Percentiles rank a stretch among this genome's conserved stretches.
Evolutionary conservation across 2,888 invertebrate genomes (phyloP).

Genomic region (Escarpia spicata): DNA sequence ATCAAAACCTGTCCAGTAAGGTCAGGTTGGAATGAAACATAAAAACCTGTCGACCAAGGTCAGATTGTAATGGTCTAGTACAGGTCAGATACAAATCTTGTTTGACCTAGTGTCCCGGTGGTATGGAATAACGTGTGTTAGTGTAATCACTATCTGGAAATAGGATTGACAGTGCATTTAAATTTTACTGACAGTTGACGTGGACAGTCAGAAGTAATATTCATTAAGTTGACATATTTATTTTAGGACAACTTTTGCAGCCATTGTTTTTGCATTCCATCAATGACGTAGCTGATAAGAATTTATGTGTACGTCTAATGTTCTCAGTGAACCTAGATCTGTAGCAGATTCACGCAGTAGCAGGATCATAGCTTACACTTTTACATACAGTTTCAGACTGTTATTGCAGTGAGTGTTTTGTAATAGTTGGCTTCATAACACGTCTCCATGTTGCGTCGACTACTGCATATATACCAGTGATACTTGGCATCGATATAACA

Average conservation of each 20-base stretch:
- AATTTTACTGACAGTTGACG: neutral
- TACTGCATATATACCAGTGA: too few species aligned
- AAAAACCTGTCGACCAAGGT: neutral
- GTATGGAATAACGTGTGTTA: neutral
- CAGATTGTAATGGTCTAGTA: neutral
- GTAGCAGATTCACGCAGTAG: neutral
- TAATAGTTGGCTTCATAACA: neutral
- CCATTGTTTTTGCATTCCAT: slow-evolving; percentile 7
- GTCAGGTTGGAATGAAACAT: neutral
- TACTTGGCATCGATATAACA: neutral
- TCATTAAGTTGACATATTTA: neutral
- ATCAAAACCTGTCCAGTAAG: neutral
- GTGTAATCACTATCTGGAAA: neutral
- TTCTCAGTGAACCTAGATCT: neutral
- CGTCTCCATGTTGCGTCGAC: neutral
- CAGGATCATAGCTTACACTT: neutral
- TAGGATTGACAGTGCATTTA: neutral
- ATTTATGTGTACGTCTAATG: neutral
- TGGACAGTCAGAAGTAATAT: neutral
- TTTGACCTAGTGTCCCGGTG: neutral
- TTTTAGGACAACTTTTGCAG: neutral
- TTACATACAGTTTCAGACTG: neutral
- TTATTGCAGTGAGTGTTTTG: neutral
- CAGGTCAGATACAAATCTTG: neutral
- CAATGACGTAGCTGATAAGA: neutral